Conservation (phyloP, 2,113 vertebrate species). For the Strix aluco region DNA sequence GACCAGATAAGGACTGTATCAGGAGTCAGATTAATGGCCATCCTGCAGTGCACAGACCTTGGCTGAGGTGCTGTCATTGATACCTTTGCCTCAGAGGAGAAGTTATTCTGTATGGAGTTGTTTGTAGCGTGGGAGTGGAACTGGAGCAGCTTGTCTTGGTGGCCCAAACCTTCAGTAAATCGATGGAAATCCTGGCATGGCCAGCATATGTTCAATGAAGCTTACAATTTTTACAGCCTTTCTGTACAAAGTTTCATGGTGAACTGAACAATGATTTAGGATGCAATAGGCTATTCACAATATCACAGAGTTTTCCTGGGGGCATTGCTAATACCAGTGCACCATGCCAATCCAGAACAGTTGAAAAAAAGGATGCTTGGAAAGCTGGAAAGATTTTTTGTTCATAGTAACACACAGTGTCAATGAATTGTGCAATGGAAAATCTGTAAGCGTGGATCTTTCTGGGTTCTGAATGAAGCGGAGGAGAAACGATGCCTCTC, state of each 20-base stretch:
- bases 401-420: rapidly evolving
- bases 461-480: neutral
- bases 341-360: neutral
- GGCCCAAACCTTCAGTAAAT: neutral
- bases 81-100: neutral
- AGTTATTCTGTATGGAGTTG: neutral
- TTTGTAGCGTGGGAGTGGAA: neutral
- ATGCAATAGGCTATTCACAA: neutral
- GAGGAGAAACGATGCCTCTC: neutral
- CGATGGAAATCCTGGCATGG: neutral
- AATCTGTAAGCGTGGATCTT: neutral
- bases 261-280: neutral
- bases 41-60: neutral
- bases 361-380: neutral
- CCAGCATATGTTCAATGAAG: neutral
- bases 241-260: neutral
- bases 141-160: neutral
- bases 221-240: neutral
- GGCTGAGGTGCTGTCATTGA: neutral
- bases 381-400: neutral
- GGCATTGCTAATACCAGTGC: neutral
- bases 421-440: neutral
- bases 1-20: neutral
- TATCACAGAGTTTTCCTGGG: neutral
- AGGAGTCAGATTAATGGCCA: neutral